Evolutionary conservation across 2,888 invertebrate genomes (phyloP), one percentile per base, ranked within the genome.

Genomic region (Lingula anatina): DNA sequence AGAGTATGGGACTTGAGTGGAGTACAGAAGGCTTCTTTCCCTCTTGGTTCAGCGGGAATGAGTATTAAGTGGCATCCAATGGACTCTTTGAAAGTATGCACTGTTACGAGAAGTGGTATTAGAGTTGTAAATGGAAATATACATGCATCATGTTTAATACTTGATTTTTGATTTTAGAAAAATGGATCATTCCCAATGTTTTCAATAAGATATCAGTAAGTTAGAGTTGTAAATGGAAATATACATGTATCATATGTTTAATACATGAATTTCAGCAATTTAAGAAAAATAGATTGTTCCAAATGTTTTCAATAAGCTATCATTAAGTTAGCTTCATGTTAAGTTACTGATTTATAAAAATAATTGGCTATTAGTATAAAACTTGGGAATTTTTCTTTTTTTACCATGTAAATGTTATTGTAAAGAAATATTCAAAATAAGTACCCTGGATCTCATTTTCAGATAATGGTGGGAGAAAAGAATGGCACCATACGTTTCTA

Each of bases 401-500:
- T n/a, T n/a, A n/a, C n/a, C n/a, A n/a, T n/a, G n/a, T n/a, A n/a
- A n/a, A n/a, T n/a, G n/a, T n/a, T n/a, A n/a, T n/a, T n/a, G n/a
- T n/a, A n/a, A n/a, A n/a, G n/a, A n/a, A n/a, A n/a, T n/a, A n/a
- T n/a, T n/a, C n/a, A n/a, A n/a, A n/a, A n/a, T n/a, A n/a, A n/a
- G n/a, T n/a, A n/a, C n/a, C n/a, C n/a, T n/a, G 15, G 7, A n/a
- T 7, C 20, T 45, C 28, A 46, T 28, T 51, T 59, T 21, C 50
- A 77, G 76, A 78, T 89, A 23, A 73, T 89, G 56, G 86, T 88
- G 1, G 88, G 85, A 0, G 87, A 88, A 70, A 87, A 86, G 70
- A 83, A 83, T 60, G 88, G 88, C n/a, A 75, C 85, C 0, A 83
- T 89, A 47, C 82, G 85, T 54, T 81, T 88, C 70, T 88, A 86